Evolutionary conservation across 2,888 invertebrate genomes (phyloP).

Genomic region (Agrotis segetum): DNA sequence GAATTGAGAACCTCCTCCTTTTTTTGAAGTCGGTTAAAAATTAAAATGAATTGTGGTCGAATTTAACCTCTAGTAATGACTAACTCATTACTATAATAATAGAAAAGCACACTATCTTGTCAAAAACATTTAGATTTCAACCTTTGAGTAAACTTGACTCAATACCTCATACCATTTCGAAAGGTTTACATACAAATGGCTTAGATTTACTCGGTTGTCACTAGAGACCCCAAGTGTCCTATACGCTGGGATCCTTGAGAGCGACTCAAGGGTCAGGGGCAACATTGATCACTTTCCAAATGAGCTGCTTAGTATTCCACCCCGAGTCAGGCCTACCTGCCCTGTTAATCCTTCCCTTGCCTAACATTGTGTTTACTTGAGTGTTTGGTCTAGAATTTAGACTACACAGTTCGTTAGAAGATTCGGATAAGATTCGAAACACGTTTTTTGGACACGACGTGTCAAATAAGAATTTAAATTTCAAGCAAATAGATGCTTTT

Average conservation of each 20-base stretch:
- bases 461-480: too few species aligned
- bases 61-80: too few species aligned
- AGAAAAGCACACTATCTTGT: too few species aligned
- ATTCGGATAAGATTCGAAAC: not conserved
- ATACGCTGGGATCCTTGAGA: not conserved
- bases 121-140: not conserved
- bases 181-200: slow-evolving; percentile 1
- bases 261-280: slow-evolving; percentile 24
- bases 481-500: too few species aligned
- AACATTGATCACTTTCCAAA: slow-evolving; percentile 29
- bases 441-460: not conserved
- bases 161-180: not conserved
- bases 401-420: not conserved
- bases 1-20: too few species aligned
- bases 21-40: too few species aligned
- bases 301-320: slow-evolving; percentile 41
- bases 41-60: too few species aligned
- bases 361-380: not conserved
- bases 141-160: not conserved
- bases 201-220: not conserved
- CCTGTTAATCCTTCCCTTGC: slow-evolving; percentile 23
- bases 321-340: slow-evolving; percentile 7
- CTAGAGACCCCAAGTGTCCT: not conserved
- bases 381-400: slow-evolving; percentile 25
- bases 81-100: too few species aligned